phyloP scores from a whole-genome alignment of 2,113 vertebrate species.

The Otolemur garnettii region DNA sequence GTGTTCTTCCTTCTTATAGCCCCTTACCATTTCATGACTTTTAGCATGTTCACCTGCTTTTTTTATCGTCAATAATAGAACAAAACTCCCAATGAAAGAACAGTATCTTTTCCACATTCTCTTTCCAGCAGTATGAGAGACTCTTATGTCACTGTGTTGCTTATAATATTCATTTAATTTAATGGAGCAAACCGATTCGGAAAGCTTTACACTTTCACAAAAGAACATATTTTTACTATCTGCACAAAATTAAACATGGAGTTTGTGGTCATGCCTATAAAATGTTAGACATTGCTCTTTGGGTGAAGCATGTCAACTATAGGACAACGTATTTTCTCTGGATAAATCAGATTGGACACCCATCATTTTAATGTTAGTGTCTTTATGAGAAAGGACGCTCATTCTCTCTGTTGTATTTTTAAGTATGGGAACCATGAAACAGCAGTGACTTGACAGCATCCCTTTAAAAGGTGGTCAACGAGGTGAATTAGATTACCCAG shows the following conservation, averaged over 20 bases:
- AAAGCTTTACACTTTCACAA: slow-evolving; percentile 52
- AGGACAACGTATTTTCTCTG: slow-evolving; percentile 22
- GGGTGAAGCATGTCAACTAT: not conserved
- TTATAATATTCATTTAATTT: slow-evolving; percentile 59
- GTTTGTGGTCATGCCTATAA: slow-evolving; percentile 42
- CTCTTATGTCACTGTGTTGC: not conserved
- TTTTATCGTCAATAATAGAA: slow-evolving; percentile 44
- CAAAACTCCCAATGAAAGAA: not conserved
- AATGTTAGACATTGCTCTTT: not conserved
- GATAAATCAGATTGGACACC: slow-evolving; percentile 69
- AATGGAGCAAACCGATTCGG: slow-evolving; percentile 58
- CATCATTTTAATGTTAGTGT: slow-evolving; percentile 43
- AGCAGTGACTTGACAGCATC: not conserved
- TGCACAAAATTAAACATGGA: slow-evolving; percentile 55
- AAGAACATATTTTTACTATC: slow-evolving; percentile 16
- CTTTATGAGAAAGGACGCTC: slow-evolving; percentile 39
- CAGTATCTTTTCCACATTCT: not conserved
- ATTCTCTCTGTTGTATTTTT: slow-evolving; percentile 12
- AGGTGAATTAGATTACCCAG: slow-evolving; percentile 67
- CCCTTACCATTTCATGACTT: not conserved
- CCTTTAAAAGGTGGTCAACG: slow-evolving; percentile 52
- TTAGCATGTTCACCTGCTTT: not conserved
- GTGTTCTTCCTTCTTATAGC: slow-evolving; percentile 9
- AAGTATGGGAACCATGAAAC: slow-evolving; percentile 27
- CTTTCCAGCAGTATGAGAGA: slow-evolving; percentile 19